Conservation (phyloP, 2,888 invertebrate genomes). For the Ischnura elegans region DNA sequence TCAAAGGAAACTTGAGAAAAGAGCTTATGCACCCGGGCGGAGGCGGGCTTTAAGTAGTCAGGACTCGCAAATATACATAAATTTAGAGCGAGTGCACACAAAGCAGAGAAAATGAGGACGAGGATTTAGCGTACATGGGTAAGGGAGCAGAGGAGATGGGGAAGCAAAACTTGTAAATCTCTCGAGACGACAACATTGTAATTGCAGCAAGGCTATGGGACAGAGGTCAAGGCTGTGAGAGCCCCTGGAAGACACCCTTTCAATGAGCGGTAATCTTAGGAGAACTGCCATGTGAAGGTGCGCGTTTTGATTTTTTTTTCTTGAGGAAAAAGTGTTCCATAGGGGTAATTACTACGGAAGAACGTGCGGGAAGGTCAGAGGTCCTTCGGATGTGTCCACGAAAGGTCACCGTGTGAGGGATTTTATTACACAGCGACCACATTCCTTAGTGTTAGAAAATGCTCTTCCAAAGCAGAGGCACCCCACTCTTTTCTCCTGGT, state of each 20-base stretch:
- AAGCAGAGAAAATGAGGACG: not conserved
- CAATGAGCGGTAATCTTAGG: not conserved
- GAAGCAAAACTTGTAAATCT: not conserved
- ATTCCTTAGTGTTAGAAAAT: not conserved
- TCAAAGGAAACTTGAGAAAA: not conserved
- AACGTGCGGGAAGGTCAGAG: not conserved
- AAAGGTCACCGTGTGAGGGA: not conserved
- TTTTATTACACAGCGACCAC: not conserved
- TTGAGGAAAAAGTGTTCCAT: not conserved
- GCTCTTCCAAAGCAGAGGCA: too few relatives aligned
- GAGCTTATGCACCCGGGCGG: not conserved
- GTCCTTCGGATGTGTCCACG: not conserved
- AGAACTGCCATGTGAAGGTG: not conserved
- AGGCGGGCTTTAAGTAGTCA: not conserved
- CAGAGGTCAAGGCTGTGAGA: not conserved
- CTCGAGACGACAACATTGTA: not conserved
- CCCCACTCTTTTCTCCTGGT: too few relatives aligned
- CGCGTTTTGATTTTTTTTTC: not conserved
- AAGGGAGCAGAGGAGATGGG: not conserved
- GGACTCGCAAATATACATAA: not conserved
- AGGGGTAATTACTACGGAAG: not conserved
- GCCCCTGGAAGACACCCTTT: not conserved
- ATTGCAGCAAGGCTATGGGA: not conserved
- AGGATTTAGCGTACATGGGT: not conserved
- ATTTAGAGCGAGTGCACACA: not conserved